Evolutionary conservation across 2,113 vertebrate species (phyloP).

Genomic region (Lucifuga dentata): DNA sequence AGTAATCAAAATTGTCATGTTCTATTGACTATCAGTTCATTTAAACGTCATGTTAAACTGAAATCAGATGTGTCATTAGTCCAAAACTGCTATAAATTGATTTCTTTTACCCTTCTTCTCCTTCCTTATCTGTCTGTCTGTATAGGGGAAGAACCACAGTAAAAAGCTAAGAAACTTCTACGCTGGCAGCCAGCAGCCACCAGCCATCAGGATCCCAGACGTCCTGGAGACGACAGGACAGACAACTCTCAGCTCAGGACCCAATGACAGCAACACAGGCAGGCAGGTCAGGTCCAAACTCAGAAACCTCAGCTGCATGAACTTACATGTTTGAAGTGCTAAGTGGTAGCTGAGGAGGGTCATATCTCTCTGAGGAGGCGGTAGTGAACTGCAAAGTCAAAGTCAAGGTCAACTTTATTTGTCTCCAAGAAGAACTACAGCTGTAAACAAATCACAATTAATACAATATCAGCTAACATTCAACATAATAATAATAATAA

Average conservation of each 20-base stretch:
- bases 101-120: neutral
- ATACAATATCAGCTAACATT: too few species aligned
- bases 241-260: conserved; percentile 82
- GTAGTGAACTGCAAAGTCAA: conserved; percentile 33
- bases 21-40: too few species aligned
- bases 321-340: too few species aligned
- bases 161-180: conserved; percentile 98
- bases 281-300: conserved; percentile 85
- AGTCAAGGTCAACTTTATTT: too few species aligned
- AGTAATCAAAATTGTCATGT: too few species aligned
- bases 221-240: conserved; percentile 81
- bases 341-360: conserved; percentile 30
- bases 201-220: conserved; percentile 89
- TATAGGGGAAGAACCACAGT: conserved; percentile 98
- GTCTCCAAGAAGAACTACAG: too few species aligned
- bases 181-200: conserved; percentile 94
- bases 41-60: too few species aligned
- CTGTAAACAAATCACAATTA: too few species aligned
- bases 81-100: too few species aligned
- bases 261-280: conserved; percentile 74
- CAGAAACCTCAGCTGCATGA: neutral
- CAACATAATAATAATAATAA: too few species aligned
- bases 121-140: conserved; percentile 19
- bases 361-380: conserved; percentile 43
- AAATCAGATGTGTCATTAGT: too few species aligned